Evolutionary conservation across 2,113 vertebrate species (phyloP), one percentile per base, ranked within the genome.

Genomic region (Phoxinus phoxinus): DNA sequence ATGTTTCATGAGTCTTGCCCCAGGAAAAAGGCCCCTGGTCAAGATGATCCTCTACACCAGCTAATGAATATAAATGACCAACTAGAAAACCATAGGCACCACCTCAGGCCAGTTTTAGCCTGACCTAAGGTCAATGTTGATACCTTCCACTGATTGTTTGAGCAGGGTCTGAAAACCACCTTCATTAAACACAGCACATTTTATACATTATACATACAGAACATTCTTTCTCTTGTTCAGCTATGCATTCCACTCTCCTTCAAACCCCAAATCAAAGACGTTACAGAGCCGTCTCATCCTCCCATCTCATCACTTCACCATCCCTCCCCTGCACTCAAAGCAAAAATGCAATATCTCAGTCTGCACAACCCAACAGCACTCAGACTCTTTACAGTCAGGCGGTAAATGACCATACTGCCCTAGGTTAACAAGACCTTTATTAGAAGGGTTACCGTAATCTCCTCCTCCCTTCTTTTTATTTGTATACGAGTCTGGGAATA

Each of bases 381-480:
- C 44, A 81, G 58, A 83, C 69, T 44, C n/a, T 63, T 61, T 44
- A 80, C 13, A 63, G 77, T 61, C 53, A 4, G 53, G 37, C 80
- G 58, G 69, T 89, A 86, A 89, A 88, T 89, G 84, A 88, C 77
- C 61, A 76, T 61, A 56, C 32, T 53, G 53, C 73, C 74, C 79
- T 37, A 77, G 81, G 84, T 86, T 89, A 91, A 90, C 83, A 59
- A 89, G 80, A 48, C 89, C 74, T 87, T 85, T 88, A 90, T 90
- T 87, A 82, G 79, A 87, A 85, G 65, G 75, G 79, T 91, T 85
- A 84, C 86, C 27, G 79, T 61, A 87, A 86, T 85, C 77, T 86
- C 73, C 37, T 71, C 74, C 35, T 10, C 73, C 19, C 56, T 11
- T 76, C 37, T 72, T 82, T 84, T 73, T 25, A 58, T 79, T 72